These are phyloP conservation scores for Strigamia maritima DNA, from an alignment of 2,888 invertebrate species.

Conservation along the genomic window DNA sequence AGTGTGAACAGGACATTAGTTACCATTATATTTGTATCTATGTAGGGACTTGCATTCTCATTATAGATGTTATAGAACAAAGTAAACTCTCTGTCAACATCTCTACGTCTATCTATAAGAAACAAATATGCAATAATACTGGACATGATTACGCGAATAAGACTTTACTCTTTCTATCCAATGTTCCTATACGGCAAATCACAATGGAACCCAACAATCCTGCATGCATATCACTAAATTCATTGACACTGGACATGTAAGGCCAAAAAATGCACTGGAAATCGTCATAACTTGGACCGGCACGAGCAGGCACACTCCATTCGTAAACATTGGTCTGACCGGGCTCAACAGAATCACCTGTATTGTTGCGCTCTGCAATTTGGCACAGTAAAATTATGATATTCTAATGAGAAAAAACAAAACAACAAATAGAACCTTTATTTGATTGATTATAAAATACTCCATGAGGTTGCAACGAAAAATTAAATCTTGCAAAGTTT, in stretches of 20 bases:
- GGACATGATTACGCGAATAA: background rate
- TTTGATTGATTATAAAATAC: slow-evolving; percentile 7
- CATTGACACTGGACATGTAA: slow-evolving; percentile 42
- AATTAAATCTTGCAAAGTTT: slow-evolving; percentile 42
- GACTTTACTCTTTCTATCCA: background rate
- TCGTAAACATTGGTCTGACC: slow-evolving; percentile 39
- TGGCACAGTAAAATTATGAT: background rate
- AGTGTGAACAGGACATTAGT: too few species aligned
- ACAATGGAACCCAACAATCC: slow-evolving; percentile 43
- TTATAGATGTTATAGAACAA: slow-evolving; percentile 43
- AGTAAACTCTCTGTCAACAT: slow-evolving; percentile 42
- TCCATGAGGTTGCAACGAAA: background rate
- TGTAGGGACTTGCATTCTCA: slow-evolving; percentile 46
- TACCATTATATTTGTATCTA: slow-evolving; percentile 45
- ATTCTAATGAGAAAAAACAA: background rate
- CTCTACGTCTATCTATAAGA: background rate
- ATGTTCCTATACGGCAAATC: slow-evolving; percentile 40
- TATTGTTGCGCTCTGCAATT: too few species aligned
- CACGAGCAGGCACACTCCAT: slow-evolving; percentile 43
- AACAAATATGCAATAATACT: background rate
- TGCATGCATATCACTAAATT: slow-evolving; percentile 42
- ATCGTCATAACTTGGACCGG: slow-evolving; percentile 43
- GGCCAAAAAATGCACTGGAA: slow-evolving; percentile 43
- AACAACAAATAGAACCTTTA: background rate
- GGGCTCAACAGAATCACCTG: slow-evolving; percentile 41